Evolutionary conservation across 2,888 invertebrate species (phyloP).

Genomic region (Mycogona germanica): DNA sequence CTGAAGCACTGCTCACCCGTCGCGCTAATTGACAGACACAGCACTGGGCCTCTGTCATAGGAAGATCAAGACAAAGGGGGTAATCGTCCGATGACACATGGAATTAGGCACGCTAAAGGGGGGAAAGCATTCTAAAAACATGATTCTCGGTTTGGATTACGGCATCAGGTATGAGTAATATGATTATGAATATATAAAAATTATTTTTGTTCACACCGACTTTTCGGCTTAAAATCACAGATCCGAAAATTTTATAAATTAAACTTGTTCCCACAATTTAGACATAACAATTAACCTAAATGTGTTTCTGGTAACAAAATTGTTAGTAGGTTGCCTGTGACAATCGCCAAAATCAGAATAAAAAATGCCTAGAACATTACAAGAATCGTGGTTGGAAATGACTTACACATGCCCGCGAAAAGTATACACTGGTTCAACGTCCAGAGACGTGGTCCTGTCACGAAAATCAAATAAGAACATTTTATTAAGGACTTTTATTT

Average conservation of each 20-base stretch:
- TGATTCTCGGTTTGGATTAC: background rate
- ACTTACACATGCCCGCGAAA: conserved; percentile 69
- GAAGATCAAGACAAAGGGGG: conserved; percentile 16
- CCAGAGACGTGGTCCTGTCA: conserved; percentile 68
- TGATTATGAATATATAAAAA: background rate
- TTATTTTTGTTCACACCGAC: background rate
- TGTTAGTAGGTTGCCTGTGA: no score
- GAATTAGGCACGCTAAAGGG: no score
- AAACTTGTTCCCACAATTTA: no score
- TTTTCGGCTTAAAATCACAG: background rate
- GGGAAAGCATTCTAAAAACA: no score
- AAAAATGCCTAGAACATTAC: no score
- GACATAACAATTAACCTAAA: no score
- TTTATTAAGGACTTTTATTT: no score
- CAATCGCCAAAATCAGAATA: no score
- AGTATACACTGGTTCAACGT: conserved; percentile 97
- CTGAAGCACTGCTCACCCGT: conserved; percentile 92
- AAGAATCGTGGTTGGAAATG: background rate
- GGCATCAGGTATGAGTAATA: background rate
- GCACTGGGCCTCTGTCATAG: conserved; percentile 62
- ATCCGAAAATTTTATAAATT: no score
- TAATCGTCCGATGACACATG: no score
- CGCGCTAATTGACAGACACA: conserved; percentile 86
- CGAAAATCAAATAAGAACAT: background rate
- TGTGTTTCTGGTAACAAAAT: no score